Evolutionary conservation across 2,888 invertebrate species (phyloP).

Genomic region (Encarsia formosa): DNA sequence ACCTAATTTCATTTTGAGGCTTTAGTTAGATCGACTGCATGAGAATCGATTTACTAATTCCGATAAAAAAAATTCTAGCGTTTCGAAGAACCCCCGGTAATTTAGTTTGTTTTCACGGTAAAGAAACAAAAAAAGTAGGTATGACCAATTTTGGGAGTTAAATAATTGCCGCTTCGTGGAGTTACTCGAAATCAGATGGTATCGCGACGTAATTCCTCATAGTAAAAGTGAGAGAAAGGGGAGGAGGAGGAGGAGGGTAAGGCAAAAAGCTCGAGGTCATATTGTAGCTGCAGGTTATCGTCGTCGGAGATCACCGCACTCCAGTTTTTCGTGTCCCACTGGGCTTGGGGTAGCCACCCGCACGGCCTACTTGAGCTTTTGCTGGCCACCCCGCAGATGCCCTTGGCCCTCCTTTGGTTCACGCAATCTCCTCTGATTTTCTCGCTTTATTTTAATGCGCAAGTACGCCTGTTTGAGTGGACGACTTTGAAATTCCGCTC

Average conservation of each 20-base stretch:
- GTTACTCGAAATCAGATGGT: too few species aligned
- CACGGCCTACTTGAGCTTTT: slow-evolving; percentile 36
- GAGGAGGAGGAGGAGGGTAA: neutral
- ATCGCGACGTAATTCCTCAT: too few species aligned
- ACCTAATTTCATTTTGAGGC: too few species aligned
- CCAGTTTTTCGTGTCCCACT: slow-evolving; percentile 39
- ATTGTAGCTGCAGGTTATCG: slow-evolving; percentile 11
- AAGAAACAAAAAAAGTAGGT: too few species aligned
- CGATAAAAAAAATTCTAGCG: too few species aligned
- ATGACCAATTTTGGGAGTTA: too few species aligned
- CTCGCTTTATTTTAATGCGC: neutral
- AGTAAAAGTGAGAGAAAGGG: too few species aligned
- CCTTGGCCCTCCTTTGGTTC: slow-evolving; percentile 47
- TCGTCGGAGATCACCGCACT: slow-evolving; percentile 24
- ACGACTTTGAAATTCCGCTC: neutral
- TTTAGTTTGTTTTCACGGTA: too few species aligned
- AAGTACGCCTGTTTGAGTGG: neutral
- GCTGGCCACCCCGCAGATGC: slow-evolving; percentile 38
- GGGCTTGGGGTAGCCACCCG: slow-evolving; percentile 33
- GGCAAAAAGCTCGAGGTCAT: neutral
- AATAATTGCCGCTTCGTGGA: too few species aligned
- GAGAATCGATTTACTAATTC: too few species aligned
- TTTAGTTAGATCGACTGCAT: too few species aligned
- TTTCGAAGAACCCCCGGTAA: too few species aligned
- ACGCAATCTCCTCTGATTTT: slow-evolving; percentile 43